A percentile compares a stretch with the other conserved stretches of the same genome.
These are phyloP conservation scores for Diabrotica balteata DNA, from an alignment of 2,888 invertebrate genomes.

Conservation along the genomic window DNA sequence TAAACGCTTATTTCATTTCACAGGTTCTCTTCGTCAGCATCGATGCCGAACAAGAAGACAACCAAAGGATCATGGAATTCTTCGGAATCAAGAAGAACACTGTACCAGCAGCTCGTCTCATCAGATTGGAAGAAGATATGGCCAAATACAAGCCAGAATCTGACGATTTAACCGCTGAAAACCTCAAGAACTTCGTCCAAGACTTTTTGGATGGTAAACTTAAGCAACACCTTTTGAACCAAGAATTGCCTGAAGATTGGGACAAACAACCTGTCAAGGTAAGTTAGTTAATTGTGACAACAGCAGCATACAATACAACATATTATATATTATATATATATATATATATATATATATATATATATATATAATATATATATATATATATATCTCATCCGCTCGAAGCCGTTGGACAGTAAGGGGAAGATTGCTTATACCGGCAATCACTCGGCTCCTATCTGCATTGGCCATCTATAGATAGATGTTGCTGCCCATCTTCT, in stretches of 20 bases:
- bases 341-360: too few relatives aligned
- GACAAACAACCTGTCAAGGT: conserved; percentile 90
- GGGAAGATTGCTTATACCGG: too few relatives aligned
- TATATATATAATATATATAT: too few relatives aligned
- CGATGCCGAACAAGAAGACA: conserved; percentile 94
- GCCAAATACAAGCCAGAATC: conserved; percentile 93
- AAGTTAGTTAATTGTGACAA: background rate
- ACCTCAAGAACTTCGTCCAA: conserved; percentile 81
- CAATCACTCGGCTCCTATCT: too few relatives aligned
- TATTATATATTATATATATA: too few relatives aligned
- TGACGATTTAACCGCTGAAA: conserved; percentile 73
- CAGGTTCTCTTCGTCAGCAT: conserved; percentile 88
- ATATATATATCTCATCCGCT: too few relatives aligned
- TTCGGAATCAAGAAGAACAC: conserved; percentile 93
- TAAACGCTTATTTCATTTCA: background rate
- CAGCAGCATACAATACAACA: too few relatives aligned
- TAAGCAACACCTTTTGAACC: conserved; percentile 93
- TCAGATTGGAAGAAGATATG: conserved; percentile 96
- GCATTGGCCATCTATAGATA: too few relatives aligned
- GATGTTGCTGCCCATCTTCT: too few relatives aligned
- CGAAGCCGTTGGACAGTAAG: too few relatives aligned
- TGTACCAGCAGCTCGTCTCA: conserved; percentile 87
- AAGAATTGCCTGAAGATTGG: conserved; percentile 97
- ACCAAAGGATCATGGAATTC: conserved; percentile 97
- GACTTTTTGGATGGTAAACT: conserved; percentile 90